These are phyloP conservation scores for Fregata magnificens DNA, from an alignment of 2,113 vertebrate species.

Conservation along the genomic window DNA sequence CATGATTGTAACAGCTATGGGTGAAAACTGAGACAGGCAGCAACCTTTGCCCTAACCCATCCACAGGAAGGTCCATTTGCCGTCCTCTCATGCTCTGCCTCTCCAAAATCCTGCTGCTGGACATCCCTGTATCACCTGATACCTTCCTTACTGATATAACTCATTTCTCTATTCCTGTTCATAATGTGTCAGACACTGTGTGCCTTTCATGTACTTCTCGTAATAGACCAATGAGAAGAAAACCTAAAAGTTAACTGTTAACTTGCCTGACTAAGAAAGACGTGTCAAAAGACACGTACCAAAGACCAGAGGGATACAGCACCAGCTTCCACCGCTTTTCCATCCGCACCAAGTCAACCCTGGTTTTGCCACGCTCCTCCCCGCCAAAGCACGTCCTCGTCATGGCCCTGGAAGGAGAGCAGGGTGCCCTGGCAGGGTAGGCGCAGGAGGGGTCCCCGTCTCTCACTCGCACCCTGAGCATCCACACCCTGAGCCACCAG, in stretches of 20 bases:
- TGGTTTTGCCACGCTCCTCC: background rate
- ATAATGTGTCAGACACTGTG: background rate
- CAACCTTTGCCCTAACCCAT: background rate
- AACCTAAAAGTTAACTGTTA: background rate
- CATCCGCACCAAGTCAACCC: background rate
- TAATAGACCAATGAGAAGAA: background rate
- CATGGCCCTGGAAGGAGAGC: background rate
- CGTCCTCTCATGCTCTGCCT: background rate
- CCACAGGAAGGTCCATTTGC: background rate
- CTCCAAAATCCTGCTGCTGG: background rate
- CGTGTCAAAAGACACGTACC: background rate
- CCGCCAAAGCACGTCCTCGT: accelerated
- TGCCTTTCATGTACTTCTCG: background rate
- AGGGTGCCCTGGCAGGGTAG: background rate
- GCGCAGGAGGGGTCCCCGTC: background rate
- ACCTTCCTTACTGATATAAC: background rate
- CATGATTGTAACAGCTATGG: background rate
- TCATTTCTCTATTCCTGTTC: background rate
- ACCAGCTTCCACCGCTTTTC: background rate
- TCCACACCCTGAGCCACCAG: accelerated
- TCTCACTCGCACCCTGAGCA: background rate
- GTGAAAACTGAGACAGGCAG: background rate
- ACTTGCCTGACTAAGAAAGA: background rate
- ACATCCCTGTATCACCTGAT: background rate
- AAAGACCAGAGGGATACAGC: background rate